A percentile compares a stretch with the other conserved stretches of the same genome.
These are phyloP conservation scores for Lithophane leautieri DNA, from an alignment of 2,888 invertebrate species.

Conservation along the genomic window DNA sequence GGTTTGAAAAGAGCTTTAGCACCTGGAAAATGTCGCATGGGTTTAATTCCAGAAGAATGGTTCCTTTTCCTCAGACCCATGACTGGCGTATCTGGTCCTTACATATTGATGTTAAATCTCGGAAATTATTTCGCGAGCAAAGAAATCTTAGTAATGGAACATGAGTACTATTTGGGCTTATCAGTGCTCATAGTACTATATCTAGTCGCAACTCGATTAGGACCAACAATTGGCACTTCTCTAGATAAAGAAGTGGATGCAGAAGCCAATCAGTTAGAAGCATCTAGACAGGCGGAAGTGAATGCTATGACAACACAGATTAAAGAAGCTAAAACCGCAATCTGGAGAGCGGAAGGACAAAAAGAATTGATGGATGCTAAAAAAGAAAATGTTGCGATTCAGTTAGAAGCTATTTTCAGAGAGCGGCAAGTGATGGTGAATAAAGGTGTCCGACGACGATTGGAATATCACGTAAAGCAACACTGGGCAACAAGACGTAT, in stretches of 20 bases:
- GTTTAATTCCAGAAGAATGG: slow-evolving; percentile 87
- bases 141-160: slow-evolving; percentile 97
- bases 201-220: slow-evolving; percentile 92
- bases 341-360: slow-evolving; percentile 94
- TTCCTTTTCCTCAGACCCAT: slow-evolving; percentile 97
- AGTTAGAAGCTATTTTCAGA: slow-evolving; percentile 97
- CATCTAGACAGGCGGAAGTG: slow-evolving; percentile 88
- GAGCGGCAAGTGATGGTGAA: slow-evolving; percentile 90
- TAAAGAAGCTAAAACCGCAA: slow-evolving; percentile 91
- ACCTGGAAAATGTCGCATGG: slow-evolving; percentile 89
- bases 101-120: slow-evolving; percentile 94
- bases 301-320: slow-evolving; percentile 87
- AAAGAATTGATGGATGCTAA: slow-evolving; percentile 94
- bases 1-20: slow-evolving; percentile 69
- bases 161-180: slow-evolving; percentile 95
- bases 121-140: slow-evolving; percentile 96
- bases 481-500: slow-evolving; percentile 94
- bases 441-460: slow-evolving; percentile 92
- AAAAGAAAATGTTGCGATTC: slow-evolving; percentile 97
- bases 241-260: slow-evolving; percentile 93
- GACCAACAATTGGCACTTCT: slow-evolving; percentile 90
- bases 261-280: slow-evolving; percentile 86
- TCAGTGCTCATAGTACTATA: slow-evolving; percentile 92
- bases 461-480: slow-evolving; percentile 97
- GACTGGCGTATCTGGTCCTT: slow-evolving; percentile 97